Percentiles rank a stretch among this genome's conserved stretches.
These are phyloP conservation scores for Megaceryle torquata DNA, from an alignment of 2,113 vertebrate species.

Conservation along the genomic window DNA sequence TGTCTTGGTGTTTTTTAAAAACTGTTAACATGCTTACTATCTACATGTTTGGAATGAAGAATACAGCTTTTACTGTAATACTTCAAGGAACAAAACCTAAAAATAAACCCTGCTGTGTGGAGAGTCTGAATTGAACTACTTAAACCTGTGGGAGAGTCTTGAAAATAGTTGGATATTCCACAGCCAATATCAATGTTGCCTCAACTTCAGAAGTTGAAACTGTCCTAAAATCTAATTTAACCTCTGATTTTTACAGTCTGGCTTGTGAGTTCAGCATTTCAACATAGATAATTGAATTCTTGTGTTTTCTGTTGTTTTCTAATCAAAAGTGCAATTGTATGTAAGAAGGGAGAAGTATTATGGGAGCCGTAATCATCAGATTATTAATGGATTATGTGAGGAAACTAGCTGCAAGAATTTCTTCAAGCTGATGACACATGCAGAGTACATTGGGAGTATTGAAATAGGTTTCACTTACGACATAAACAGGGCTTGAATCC, in stretches of 20 bases:
- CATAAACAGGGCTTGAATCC: not conserved
- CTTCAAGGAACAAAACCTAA: not conserved
- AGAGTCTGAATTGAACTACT: not conserved
- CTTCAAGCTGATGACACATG: not conserved
- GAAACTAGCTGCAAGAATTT: constrained; percentile 19
- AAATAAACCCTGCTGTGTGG: not conserved
- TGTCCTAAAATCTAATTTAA: not conserved
- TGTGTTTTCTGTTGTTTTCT: not conserved
- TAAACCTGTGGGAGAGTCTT: not conserved
- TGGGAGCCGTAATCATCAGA: not conserved
- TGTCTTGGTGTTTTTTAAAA: not conserved
- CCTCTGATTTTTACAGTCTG: not conserved
- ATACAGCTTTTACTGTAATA: not conserved
- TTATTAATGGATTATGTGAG: not conserved
- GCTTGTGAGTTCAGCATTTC: not conserved
- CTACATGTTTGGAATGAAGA: not conserved
- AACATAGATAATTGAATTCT: not conserved
- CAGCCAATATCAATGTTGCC: not conserved
- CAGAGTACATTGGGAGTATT: not conserved
- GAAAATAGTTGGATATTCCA: not conserved
- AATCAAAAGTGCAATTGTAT: not conserved
- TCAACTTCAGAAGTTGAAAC: not conserved
- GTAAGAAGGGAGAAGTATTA: not conserved
- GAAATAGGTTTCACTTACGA: not conserved
- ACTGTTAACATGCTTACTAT: not conserved